Conservation (phyloP, 2,797 vertebrate genomes). For the Tiaroga cobitis region DNA sequence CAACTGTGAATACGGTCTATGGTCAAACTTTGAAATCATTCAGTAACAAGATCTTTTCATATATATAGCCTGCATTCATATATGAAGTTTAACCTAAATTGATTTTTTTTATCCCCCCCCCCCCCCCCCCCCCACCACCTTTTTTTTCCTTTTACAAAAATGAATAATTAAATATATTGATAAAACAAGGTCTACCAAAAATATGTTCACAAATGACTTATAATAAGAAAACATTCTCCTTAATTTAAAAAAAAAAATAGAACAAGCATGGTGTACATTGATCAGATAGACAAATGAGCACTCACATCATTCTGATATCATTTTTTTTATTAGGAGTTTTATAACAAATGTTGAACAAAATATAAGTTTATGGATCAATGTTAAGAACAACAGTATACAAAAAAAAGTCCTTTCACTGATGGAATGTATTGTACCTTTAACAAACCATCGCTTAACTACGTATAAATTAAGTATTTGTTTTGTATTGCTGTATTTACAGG, state of each 20-base stretch:
- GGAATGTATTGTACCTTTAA: constrained; percentile 48
- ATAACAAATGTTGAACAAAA: constrained; percentile 40
- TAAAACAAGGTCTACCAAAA: background rate
- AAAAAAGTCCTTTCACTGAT: background rate
- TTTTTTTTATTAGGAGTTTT: constrained; percentile 36
- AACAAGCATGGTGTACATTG: background rate
- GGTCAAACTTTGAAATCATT: background rate
- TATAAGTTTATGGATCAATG: constrained; percentile 30
- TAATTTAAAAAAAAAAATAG: background rate
- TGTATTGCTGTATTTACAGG: constrained; percentile 49
- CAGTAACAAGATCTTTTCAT: background rate
- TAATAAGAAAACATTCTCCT: background rate
- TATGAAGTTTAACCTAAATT: background rate
- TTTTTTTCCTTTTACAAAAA: background rate
- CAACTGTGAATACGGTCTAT: too few species aligned
- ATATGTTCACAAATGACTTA: background rate
- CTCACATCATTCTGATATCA: background rate
- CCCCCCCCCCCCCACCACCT: too few species aligned
- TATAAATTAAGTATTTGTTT: constrained; percentile 46
- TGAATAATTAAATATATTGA: background rate
- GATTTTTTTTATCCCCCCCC: too few species aligned
- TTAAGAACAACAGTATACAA: constrained; percentile 31
- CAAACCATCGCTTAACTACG: constrained; percentile 7
- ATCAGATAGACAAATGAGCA: background rate
- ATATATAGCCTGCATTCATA: background rate